These are phyloP conservation scores for Glossosoma conforme DNA, from an alignment of 1,140 invertebrate species.

Conservation along the genomic window DNA sequence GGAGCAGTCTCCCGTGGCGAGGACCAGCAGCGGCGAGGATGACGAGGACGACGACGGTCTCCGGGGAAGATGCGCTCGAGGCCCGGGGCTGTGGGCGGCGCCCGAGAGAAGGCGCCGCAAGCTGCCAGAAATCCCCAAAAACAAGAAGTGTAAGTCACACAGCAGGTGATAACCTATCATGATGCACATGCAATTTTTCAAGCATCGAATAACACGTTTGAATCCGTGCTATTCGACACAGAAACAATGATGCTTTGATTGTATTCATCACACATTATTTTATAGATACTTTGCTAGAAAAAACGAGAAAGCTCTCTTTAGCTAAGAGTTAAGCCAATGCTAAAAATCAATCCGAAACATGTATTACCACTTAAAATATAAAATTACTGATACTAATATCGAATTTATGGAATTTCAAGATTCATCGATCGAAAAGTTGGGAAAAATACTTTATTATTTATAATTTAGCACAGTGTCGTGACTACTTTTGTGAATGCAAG, in stretches of 20 bases:
- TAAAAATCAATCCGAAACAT: too few relatives aligned
- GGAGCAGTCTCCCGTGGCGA: slow-evolving; percentile 62
- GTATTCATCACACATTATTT: slow-evolving; percentile 1
- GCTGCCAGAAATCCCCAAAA: slow-evolving; percentile 82
- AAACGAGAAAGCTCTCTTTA: neutral
- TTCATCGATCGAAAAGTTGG: too few relatives aligned
- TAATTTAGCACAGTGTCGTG: too few relatives aligned
- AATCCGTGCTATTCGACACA: neutral
- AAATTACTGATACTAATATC: too few relatives aligned
- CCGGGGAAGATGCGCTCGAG: slow-evolving; percentile 36
- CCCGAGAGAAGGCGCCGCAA: slow-evolving; percentile 69
- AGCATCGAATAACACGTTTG: neutral
- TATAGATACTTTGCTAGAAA: slow-evolving; percentile 3
- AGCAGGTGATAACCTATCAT: too few relatives aligned
- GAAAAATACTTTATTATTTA: too few relatives aligned
- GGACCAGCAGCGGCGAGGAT: slow-evolving; percentile 34
- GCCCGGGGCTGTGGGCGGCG: slow-evolving; percentile 34
- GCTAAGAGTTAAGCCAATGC: too few relatives aligned
- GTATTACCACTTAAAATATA: too few relatives aligned
- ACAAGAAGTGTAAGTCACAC: slow-evolving; percentile 68
- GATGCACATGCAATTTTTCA: too few relatives aligned
- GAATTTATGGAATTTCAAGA: too few relatives aligned
- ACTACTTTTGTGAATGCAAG: too few relatives aligned
- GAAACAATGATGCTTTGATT: too few relatives aligned
- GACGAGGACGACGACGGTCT: slow-evolving; percentile 43